Evolutionary conservation across 2,888 invertebrate genomes (phyloP).

Genomic region (Netelia melanura): DNA sequence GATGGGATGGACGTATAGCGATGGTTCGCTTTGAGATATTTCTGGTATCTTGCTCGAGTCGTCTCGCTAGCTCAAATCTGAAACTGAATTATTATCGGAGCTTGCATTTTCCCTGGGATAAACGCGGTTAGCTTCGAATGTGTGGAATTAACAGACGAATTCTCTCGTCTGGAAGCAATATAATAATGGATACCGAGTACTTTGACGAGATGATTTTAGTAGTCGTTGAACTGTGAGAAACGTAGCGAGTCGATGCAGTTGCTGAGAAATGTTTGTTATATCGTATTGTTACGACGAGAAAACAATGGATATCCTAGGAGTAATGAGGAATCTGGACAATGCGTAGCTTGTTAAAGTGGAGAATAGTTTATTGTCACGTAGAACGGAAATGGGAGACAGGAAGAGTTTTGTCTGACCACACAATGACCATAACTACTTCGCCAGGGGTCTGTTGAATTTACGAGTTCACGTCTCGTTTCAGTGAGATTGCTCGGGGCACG

Average conservation of each 20-base stretch:
- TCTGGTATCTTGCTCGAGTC: background rate
- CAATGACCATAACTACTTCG: conserved; percentile 9
- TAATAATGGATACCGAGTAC: background rate
- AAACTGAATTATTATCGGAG: background rate
- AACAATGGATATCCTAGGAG: background rate
- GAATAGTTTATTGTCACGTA: background rate
- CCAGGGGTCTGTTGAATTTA: background rate
- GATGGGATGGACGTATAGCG: background rate
- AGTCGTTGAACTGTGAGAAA: background rate
- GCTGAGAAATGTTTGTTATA: background rate
- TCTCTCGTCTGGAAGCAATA: background rate
- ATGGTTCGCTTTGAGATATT: background rate
- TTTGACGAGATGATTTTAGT: background rate
- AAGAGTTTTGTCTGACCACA: conserved; percentile 5
- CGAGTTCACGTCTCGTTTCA: background rate
- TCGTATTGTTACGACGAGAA: background rate
- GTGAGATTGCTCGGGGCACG: background rate
- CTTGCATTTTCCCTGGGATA: background rate
- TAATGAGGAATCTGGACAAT: background rate
- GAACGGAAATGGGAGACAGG: background rate
- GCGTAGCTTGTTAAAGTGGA: background rate
- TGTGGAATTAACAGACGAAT: background rate
- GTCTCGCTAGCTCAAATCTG: background rate
- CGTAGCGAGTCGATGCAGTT: background rate
- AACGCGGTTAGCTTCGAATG: background rate